Evolutionary conservation across 2,888 invertebrate genomes (phyloP).

Genomic region (Brachypterus glaber): DNA sequence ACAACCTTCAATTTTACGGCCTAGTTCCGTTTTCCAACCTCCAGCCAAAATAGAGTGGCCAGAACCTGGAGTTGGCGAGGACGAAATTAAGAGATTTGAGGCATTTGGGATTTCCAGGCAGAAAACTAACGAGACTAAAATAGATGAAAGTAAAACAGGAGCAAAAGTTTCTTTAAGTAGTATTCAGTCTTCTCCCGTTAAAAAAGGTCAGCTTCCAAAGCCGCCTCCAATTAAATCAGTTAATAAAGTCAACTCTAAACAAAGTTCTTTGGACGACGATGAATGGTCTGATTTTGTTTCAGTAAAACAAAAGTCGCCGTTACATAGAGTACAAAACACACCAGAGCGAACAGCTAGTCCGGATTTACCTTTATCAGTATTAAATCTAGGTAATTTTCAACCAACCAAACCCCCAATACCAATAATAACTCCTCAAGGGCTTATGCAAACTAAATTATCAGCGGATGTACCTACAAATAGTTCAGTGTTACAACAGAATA

Average conservation of each 20-base stretch:
- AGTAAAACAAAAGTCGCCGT: constrained; percentile 25
- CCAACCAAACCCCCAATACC: constrained; percentile 36
- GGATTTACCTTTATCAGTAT: constrained; percentile 35
- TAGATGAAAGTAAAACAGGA: constrained; percentile 2
- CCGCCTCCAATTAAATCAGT: constrained; percentile 1
- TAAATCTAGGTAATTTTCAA: constrained; percentile 34
- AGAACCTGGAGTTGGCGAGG: constrained; percentile 46
- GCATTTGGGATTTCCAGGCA: constrained; percentile 12
- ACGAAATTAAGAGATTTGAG: constrained; percentile 36
- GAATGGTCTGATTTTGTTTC: constrained; percentile 55
- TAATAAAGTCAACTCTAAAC: constrained; percentile 6
- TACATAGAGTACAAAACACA: constrained; percentile 20
- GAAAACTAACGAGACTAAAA: constrained; percentile 2
- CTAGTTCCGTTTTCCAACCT: constrained; percentile 24
- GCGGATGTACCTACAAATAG: constrained; percentile 19
- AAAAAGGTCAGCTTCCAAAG: neutral
- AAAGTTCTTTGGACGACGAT: constrained; percentile 41
- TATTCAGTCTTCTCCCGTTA: neutral
- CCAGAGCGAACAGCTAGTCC: constrained; percentile 29
- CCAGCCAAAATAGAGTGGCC: constrained; percentile 52
- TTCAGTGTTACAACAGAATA: too few relatives aligned
- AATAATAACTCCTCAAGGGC: constrained; percentile 35
- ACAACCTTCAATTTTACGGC: constrained; percentile 16
- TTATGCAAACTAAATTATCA: constrained; percentile 35
- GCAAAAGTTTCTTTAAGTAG: constrained; percentile 2